Base-by-base conservation (phyloP, 1,140 invertebrate genomes). In the Calliphora vicina region DNA sequence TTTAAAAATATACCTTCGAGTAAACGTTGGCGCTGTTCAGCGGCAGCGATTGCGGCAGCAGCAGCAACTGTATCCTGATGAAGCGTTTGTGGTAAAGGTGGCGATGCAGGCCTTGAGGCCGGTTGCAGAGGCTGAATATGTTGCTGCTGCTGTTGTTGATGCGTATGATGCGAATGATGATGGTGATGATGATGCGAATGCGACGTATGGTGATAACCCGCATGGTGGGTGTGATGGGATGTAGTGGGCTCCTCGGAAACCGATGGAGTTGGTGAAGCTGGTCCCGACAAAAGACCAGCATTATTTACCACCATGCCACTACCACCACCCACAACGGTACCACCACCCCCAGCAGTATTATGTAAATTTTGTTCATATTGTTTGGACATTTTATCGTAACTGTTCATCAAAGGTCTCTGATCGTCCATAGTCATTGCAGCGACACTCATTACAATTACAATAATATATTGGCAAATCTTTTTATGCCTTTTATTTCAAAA, bases 401-500 rank as follows among this genome's bases (percentile, higher is more conserved):
- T 89, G 86, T 89, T 88, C 88, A 89, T 89, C 87, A 89, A 88
- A 82, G 88, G 88, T 89, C 88, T 89, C 84, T 89, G 88, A 89
- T 89, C 88, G 88, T 89, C 88, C 88, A 89, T 88, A 89, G 88
- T 89, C 88, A 89, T 89, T 89, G 88, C 88, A 89, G 88, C 88
- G 88, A 89, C 88, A 89, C 88, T 89, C 88, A 89, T 89, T 86
- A 89, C 86, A 86, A 84, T 86, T 72, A 84, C 17, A 50, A 17
- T 50, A 50, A 50, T 67, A 23, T 67, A 84, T 45, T 84, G 85
- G 67, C 61, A 84, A 82, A 61, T 84, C 20, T 74, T 81, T 84
- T 85, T 84, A 42, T 84, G 81, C 82, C 57, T 82, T 83, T 84
- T 84, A 72, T 72, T 83, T 84, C 82, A 71, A 86, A 85, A 86